phyloP scores from a whole-genome alignment of 2,888 invertebrate genomes.

The Cantharis lateralis region DNA sequence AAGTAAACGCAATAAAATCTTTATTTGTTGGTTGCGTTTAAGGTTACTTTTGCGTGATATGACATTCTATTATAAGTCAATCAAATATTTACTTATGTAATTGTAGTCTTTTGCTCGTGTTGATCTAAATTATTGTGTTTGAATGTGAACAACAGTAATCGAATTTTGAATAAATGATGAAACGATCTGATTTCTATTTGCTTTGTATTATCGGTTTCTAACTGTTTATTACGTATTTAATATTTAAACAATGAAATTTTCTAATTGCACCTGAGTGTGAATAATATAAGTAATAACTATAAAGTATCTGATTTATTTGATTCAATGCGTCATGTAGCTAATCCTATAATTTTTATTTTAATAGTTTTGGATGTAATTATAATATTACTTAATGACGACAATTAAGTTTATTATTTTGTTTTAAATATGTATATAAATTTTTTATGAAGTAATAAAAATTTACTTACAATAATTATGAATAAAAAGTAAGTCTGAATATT shows the following conservation, averaged over 20 bases:
- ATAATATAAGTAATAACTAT: not conserved
- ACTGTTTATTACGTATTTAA: conserved; percentile 28
- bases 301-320: not conserved
- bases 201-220: conserved; percentile 28
- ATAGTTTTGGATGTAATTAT: not conserved
- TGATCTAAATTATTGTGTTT: conserved; percentile 40
- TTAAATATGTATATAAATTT: not conserved
- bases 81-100: conserved; percentile 42
- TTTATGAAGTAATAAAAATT: not conserved
- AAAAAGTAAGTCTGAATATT: not conserved
- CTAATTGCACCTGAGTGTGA: not conserved
- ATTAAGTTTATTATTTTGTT: not conserved
- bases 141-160: conserved; percentile 34
- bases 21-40: conserved; percentile 31
- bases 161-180: conserved; percentile 35
- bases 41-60: conserved; percentile 35
- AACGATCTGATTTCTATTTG: conserved; percentile 34
- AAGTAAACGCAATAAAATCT: conserved; percentile 27
- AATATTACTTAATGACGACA: not conserved
- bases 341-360: not conserved
- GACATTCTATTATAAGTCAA: conserved; percentile 33
- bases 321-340: not conserved
- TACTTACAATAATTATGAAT: not conserved
- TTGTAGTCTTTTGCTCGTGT: conserved; percentile 41
- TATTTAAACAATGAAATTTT: conserved; percentile 16